A percentile compares a stretch with the other conserved stretches of the same genome.
These are phyloP conservation scores for Gambusia yucatana DNA, from an alignment of 2,797 vertebrate genomes.

Conservation along the genomic window DNA sequence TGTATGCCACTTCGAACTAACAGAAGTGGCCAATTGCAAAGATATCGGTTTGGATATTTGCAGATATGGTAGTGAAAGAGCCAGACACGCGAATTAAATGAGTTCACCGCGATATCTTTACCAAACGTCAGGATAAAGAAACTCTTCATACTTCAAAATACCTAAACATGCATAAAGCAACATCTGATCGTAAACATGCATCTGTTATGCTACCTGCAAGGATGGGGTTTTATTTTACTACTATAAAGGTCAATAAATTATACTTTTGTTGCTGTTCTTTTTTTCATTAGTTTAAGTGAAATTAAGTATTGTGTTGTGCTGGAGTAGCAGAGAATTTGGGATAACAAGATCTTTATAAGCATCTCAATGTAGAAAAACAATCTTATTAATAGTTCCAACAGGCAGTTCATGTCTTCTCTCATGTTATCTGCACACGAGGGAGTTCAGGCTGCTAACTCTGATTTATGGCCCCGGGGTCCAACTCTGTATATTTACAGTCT, in stretches of 20 bases:
- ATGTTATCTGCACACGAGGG: conserved; percentile 63
- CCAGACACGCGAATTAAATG: neutral
- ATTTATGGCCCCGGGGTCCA: conserved; percentile 89
- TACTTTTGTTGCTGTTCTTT: neutral
- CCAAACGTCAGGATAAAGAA: neutral
- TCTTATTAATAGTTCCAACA: conserved; percentile 48
- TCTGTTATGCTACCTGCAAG: neutral
- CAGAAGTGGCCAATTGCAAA: neutral
- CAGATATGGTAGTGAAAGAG: neutral
- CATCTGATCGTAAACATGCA: neutral
- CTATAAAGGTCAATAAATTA: neutral
- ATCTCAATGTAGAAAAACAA: conserved; percentile 3
- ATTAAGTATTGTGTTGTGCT: neutral
- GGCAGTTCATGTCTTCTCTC: conserved; percentile 51
- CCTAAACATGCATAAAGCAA: neutral
- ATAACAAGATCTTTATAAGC: conserved; percentile 8
- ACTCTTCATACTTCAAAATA: neutral
- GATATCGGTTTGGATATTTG: neutral
- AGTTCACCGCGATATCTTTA: neutral
- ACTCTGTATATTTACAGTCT: conserved; percentile 97
- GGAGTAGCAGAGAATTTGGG: too few relatives aligned
- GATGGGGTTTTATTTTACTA: neutral
- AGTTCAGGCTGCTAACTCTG: conserved; percentile 71
- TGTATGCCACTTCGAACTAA: neutral
- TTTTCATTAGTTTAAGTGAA: neutral